Evolutionary conservation across 2,797 vertebrate genomes (phyloP), one percentile per base, ranked within the genome.

Genomic region (Ibycter americanus): DNA sequence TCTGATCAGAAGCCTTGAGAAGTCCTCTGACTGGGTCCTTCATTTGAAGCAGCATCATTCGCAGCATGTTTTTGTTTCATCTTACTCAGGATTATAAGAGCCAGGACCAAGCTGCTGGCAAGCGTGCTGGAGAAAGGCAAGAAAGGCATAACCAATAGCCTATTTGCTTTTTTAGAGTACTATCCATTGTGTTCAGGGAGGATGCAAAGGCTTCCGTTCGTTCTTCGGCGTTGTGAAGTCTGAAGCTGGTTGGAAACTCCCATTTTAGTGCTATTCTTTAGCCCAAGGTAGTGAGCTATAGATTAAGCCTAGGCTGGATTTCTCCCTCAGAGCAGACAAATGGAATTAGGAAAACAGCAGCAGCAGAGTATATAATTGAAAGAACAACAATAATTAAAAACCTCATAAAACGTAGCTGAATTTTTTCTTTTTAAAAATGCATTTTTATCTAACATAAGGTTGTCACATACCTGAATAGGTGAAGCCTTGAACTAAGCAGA

Each of bases 1-100:
- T 80, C 76, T 44, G 32, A 83, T 74, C 88, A 83, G 52, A 76
- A 95, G 49, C 31, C 32, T 91, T 38, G 38, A 74, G 72, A 82
- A 84, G 31, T 83, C n/a, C 20, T 51, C 68, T 9, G 1, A 1
- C 9, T 15, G 22, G 29, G 16, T 82, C 58, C 25, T 65, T 94
- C 62, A 42, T 34, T 44, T 25, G 22, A 68, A 94, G 27, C 26
- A 34, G 6, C 11, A 26, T 31, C 62, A n/a, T 61, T 58, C 4
- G 11, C 66, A 87, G 49, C 68, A 89, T 49, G 32, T 72, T 83
- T 96, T 83, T 55, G 23, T 51, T 70, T 67, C 23, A 4, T 36
- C 22, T 67, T 19, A 34, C 16, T 12, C 11, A 16, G 70, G 9
- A 52, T 26, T 31, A 14, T 4, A 78, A 42, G 21, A 67, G 36